phyloP scores from a whole-genome alignment of 2,113 vertebrate species.

The Capricornis sumatraensis region DNA sequence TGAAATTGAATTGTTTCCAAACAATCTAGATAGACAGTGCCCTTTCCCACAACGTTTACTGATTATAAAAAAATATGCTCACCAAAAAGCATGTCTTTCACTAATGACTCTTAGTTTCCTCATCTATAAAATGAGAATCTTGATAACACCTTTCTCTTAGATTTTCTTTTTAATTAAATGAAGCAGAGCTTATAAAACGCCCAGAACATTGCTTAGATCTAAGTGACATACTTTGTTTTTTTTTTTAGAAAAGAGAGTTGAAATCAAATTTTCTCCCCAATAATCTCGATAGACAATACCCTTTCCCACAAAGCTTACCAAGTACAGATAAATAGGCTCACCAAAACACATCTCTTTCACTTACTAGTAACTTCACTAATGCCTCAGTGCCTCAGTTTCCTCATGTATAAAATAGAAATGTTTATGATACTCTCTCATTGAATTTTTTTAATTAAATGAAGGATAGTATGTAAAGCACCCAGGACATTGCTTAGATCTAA shows the following conservation, averaged over 20 bases:
- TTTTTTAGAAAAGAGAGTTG: neutral
- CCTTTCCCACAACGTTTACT: neutral
- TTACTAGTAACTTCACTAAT: neutral
- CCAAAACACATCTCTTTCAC: neutral
- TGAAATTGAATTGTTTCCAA: neutral
- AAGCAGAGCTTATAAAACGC: neutral
- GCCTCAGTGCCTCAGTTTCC: neutral
- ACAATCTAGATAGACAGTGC: neutral
- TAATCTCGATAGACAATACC: neutral
- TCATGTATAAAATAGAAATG: neutral
- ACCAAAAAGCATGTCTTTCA: neutral
- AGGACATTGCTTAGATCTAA: neutral
- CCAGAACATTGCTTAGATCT: neutral
- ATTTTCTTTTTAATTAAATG: neutral
- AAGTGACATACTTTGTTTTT: neutral
- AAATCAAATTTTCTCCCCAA: neutral
- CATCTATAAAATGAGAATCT: neutral
- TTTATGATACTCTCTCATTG: neutral
- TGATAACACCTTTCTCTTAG: neutral
- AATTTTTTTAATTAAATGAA: neutral
- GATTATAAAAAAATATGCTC: neutral
- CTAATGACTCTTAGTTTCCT: neutral
- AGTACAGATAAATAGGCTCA: neutral
- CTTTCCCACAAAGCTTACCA: neutral
- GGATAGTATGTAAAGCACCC: neutral